Percentiles rank a stretch among this genome's conserved stretches.
Conservation (phyloP, 2,797 vertebrate species). For the Poecilia gillii region DNA sequence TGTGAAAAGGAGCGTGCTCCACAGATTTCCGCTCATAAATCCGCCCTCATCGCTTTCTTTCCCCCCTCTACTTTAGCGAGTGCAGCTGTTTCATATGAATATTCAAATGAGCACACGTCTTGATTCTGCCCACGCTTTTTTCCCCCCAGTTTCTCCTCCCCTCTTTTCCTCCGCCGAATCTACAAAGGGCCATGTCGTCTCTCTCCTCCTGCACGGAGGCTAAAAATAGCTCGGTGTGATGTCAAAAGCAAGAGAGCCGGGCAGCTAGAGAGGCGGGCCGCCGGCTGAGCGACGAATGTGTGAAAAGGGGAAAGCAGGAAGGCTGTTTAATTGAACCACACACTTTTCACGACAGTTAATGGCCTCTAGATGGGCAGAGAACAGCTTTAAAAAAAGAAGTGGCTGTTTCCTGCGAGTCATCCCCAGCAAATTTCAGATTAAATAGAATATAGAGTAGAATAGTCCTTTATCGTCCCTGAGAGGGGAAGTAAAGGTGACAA, state of each 20-base stretch:
- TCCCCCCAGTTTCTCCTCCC: conserved; percentile 23
- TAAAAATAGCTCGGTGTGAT: conserved; percentile 72
- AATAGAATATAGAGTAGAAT: background rate
- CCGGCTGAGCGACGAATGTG: conserved; percentile 12
- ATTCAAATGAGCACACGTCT: conserved; percentile 59
- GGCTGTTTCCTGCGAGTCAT: background rate
- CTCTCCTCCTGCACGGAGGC: conserved; percentile 50
- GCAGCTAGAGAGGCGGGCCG: conserved; percentile 16
- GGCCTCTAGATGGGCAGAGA: background rate
- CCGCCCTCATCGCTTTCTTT: conserved; percentile 1
- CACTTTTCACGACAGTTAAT: conserved; percentile 8
- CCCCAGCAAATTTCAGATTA: background rate
- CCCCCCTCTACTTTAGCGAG: conserved; percentile 33
- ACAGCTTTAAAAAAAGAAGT: background rate
- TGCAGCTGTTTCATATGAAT: conserved; percentile 66
- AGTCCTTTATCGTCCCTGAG: too few species aligned
- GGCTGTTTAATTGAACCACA: conserved; percentile 1
- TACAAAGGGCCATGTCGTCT: conserved; percentile 52
- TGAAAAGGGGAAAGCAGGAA: conserved; percentile 12
- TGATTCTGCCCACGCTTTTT: conserved; percentile 45
- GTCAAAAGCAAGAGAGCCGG: conserved; percentile 45
- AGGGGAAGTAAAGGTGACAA: background rate
- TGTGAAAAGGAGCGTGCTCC: conserved; percentile 3
- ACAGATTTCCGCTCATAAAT: conserved; percentile 33
- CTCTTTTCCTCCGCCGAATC: conserved; percentile 24